phyloP scores from a whole-genome alignment of 2,888 invertebrate genomes.

The Acrocera orbiculus region DNA sequence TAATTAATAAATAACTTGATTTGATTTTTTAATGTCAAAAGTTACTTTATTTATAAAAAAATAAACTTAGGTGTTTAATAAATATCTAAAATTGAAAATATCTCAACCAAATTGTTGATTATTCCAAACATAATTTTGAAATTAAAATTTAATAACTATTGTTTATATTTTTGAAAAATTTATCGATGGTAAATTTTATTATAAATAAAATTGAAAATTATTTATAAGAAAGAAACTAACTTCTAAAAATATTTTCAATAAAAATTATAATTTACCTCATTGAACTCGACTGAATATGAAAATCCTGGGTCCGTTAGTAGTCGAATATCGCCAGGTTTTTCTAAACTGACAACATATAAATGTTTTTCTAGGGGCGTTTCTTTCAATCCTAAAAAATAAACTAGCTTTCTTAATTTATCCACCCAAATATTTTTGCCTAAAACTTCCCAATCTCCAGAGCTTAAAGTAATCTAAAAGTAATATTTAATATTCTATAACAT shows the following conservation, averaged over 20 bases:
- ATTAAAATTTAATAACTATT: too few species aligned
- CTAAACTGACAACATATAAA: constrained; percentile 65
- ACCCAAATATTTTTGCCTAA: constrained; percentile 75
- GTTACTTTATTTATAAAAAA: not conserved
- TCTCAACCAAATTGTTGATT: too few species aligned
- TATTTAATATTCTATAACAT: constrained; percentile 14
- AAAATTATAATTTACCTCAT: constrained; percentile 53
- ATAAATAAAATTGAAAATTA: not conserved
- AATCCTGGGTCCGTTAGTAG: constrained; percentile 67
- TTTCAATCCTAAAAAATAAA: constrained; percentile 80
- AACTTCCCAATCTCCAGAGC: constrained; percentile 89
- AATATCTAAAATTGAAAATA: not conserved
- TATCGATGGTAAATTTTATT: too few species aligned
- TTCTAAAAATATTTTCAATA: constrained; percentile 4
- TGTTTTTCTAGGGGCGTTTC: constrained; percentile 88
- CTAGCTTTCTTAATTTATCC: constrained; percentile 54
- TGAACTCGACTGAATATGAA: constrained; percentile 69
- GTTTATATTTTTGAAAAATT: too few species aligned
- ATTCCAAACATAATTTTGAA: too few species aligned
- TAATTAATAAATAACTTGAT: constrained; percentile 1
- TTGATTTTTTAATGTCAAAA: not conserved
- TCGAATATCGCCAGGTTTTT: constrained; percentile 50
- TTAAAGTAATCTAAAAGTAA: constrained; percentile 44
- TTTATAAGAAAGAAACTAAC: not conserved
- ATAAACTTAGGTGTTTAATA: not conserved